phyloP scores from a whole-genome alignment of 2,113 vertebrate species.

The Lasiurus cinereus region DNA sequence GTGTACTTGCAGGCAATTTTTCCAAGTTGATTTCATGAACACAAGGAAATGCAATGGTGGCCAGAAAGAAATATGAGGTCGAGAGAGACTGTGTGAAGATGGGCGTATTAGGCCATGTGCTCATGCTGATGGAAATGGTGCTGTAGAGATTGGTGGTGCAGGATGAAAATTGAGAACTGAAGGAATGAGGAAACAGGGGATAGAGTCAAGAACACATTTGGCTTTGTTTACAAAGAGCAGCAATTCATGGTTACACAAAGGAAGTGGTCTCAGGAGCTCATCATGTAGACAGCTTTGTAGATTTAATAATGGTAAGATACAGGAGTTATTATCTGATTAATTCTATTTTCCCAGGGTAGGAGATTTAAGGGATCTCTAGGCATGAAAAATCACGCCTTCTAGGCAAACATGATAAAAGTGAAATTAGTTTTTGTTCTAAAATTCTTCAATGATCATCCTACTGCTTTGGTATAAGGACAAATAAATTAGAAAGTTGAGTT shows the following conservation, averaged over 20 bases:
- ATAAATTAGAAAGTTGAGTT: accelerated
- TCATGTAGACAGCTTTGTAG: accelerated
- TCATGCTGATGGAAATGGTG: background rate
- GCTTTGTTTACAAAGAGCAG: background rate
- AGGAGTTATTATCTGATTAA: accelerated
- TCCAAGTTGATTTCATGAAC: background rate
- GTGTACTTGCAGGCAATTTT: background rate
- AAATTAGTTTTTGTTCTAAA: background rate
- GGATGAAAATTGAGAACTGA: background rate
- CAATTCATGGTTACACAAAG: no score
- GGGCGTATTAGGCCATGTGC: background rate
- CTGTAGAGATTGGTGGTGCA: accelerated
- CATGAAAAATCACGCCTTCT: accelerated
- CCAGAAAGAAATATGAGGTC: no score
- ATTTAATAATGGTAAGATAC: accelerated
- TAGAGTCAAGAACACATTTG: accelerated
- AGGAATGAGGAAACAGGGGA: accelerated
- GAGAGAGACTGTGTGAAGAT: background rate
- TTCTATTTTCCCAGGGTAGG: background rate
- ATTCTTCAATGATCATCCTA: background rate
- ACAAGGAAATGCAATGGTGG: background rate
- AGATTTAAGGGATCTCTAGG: no score
- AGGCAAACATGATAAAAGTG: accelerated
- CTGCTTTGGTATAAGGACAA: no score
- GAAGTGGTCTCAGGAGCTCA: background rate